These are phyloP conservation scores for Etheostoma cragini DNA, from an alignment of 2,113 vertebrate species.

Conservation along the genomic window DNA sequence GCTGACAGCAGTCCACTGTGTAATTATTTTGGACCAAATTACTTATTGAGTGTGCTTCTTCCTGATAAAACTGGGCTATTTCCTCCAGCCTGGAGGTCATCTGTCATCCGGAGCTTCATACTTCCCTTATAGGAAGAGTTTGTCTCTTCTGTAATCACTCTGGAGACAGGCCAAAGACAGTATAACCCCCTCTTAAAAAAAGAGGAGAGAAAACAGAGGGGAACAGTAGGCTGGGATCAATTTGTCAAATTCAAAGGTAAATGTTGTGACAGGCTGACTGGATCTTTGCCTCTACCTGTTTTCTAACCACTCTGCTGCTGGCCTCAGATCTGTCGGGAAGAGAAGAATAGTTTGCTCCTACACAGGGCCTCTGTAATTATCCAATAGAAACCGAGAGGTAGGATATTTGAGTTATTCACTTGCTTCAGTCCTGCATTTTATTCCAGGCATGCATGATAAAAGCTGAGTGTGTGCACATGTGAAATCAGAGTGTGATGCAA, in stretches of 20 bases:
- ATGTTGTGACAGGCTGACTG: conserved; percentile 65
- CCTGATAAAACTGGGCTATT: conserved; percentile 60
- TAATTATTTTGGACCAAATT: conserved; percentile 68
- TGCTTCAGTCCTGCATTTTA: conserved; percentile 2
- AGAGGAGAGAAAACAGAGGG: conserved; percentile 18
- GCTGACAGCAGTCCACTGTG: conserved; percentile 30
- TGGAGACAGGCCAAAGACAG: conserved; percentile 52
- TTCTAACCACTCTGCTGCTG: conserved; percentile 21
- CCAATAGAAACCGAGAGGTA: conserved; percentile 6
- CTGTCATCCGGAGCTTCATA: conserved; percentile 55
- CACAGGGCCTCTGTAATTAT: conserved; percentile 10
- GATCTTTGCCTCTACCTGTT: conserved; percentile 68
- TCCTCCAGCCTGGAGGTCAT: conserved; percentile 64
- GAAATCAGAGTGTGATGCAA: conserved; percentile 47
- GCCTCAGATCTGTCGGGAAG: conserved; percentile 15
- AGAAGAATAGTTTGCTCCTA: background rate
- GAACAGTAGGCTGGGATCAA: conserved; percentile 53
- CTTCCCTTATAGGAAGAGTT: conserved; percentile 37
- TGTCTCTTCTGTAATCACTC: conserved; percentile 37
- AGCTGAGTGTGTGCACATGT: conserved; percentile 22
- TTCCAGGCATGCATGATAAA: conserved; percentile 25
- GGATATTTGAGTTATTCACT: conserved; percentile 37
- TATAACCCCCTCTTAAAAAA: background rate
- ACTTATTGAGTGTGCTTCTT: conserved; percentile 64
- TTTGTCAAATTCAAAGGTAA: conserved; percentile 73